Percentiles rank a stretch among this genome's conserved stretches.
Conservation (phyloP, 2,797 vertebrate species). For the Enteromius anoplus region DNA sequence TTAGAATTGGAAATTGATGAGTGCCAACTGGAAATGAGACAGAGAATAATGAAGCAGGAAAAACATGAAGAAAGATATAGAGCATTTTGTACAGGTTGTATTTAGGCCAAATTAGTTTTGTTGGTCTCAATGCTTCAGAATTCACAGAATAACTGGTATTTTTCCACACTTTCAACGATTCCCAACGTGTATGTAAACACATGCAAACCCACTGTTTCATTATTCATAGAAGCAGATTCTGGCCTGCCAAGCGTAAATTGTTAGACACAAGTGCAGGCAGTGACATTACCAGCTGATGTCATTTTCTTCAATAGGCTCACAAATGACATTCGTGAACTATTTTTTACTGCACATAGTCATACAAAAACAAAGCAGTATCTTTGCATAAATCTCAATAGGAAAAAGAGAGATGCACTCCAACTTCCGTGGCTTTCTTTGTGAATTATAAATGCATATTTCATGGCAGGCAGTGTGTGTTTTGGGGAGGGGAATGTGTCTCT, state of each 20-base stretch:
- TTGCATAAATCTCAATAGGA: slow-evolving; percentile 42
- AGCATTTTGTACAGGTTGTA: slow-evolving; percentile 30
- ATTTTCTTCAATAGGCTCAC: slow-evolving; percentile 35
- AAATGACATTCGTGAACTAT: slow-evolving; percentile 24
- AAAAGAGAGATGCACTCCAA: background rate
- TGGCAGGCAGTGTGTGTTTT: slow-evolving; percentile 4
- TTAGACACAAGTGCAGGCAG: slow-evolving; percentile 4
- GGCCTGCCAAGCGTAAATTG: slow-evolving; percentile 22
- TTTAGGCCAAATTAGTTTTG: background rate
- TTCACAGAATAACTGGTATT: background rate
- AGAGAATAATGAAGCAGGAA: background rate
- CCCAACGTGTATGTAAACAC: slow-evolving; percentile 7
- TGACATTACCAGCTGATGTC: slow-evolving; percentile 25
- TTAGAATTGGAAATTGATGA: slow-evolving; percentile 67
- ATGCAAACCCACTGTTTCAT: slow-evolving; percentile 37
- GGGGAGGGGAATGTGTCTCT: background rate
- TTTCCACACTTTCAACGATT: slow-evolving; percentile 2
- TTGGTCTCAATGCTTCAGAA: slow-evolving; percentile 4
- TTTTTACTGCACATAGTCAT: background rate
- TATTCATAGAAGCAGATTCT: slow-evolving; percentile 47
- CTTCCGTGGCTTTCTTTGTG: background rate
- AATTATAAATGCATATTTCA: background rate
- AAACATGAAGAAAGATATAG: slow-evolving; percentile 6
- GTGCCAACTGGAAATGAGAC: slow-evolving; percentile 58
- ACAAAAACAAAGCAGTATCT: slow-evolving; percentile 1